phyloP scores from a whole-genome alignment of 2,797 vertebrate genomes.

The Fistularia tabacaria region DNA sequence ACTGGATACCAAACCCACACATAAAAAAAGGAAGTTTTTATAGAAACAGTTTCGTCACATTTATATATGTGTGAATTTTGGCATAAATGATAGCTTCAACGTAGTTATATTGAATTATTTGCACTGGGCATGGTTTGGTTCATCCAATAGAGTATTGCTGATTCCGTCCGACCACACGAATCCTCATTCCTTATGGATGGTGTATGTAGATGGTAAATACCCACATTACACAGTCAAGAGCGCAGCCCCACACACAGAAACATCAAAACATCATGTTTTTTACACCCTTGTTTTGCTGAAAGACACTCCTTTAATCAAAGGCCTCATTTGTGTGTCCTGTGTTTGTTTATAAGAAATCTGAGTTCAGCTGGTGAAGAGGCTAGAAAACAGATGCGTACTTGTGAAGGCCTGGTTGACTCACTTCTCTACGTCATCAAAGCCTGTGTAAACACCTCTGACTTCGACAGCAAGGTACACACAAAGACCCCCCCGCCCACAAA shows the following conservation, averaged over 20 bases:
- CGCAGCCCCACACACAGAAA: constrained; percentile 8
- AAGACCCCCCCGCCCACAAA: constrained; percentile 17
- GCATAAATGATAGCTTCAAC: too few species aligned
- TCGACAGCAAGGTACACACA: constrained; percentile 92
- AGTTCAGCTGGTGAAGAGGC: constrained; percentile 97
- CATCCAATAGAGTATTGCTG: neutral
- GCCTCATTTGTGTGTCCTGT: constrained; percentile 10
- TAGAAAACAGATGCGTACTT: constrained; percentile 91
- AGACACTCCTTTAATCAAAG: constrained; percentile 23
- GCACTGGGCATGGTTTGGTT: too few species aligned
- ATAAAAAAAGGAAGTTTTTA: too few species aligned
- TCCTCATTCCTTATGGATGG: constrained; percentile 55
- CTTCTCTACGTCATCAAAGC: constrained; percentile 96
- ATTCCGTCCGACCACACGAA: constrained; percentile 40
- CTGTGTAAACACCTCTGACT: constrained; percentile 96
- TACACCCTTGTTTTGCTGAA: too few species aligned
- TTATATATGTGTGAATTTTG: too few species aligned
- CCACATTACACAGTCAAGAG: constrained; percentile 28
- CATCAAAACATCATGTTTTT: constrained; percentile 22
- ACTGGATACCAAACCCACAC: too few species aligned
- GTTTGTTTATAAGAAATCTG: constrained; percentile 80
- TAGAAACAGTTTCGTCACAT: too few species aligned
- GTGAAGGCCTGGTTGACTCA: constrained; percentile 94
- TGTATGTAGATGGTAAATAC: constrained; percentile 22
- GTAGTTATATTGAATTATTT: too few species aligned